These are phyloP conservation scores for Anthoscopus minutus DNA, from an alignment of 2,113 vertebrate genomes.

Conservation along the genomic window DNA sequence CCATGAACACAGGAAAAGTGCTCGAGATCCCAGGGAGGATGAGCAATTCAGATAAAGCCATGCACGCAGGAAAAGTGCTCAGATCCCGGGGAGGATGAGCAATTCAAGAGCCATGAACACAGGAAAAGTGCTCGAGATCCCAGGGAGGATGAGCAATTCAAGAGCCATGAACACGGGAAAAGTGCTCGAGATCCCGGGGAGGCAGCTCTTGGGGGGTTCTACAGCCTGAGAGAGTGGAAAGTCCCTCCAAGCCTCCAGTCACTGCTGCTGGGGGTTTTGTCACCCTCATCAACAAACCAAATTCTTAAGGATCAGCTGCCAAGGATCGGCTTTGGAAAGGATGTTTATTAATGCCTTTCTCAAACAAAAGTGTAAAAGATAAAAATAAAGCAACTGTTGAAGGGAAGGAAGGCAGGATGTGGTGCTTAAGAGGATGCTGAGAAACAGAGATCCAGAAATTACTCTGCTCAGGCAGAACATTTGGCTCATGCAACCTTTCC, in stretches of 20 bases:
- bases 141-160: no score
- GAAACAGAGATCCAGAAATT: background rate
- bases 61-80: no score
- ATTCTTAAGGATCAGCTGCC: background rate
- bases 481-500: background rate
- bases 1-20: no score
- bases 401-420: background rate
- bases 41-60: no score
- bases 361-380: background rate
- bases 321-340: background rate
- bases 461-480: background rate
- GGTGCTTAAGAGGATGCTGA: background rate
- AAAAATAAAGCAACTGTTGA: background rate
- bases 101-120: no score
- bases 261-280: background rate
- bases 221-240: background rate
- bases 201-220: background rate
- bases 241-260: background rate
- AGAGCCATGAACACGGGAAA: accelerated
- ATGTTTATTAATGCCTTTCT: background rate
- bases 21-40: no score
- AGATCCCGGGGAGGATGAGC: no score
- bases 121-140: no score
- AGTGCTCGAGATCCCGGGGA: background rate
- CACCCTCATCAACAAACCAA: background rate